Evolutionary conservation across 2,113 vertebrate species (phyloP), one percentile per base, ranked within the genome.

Genomic region (Bubo bubo): DNA sequence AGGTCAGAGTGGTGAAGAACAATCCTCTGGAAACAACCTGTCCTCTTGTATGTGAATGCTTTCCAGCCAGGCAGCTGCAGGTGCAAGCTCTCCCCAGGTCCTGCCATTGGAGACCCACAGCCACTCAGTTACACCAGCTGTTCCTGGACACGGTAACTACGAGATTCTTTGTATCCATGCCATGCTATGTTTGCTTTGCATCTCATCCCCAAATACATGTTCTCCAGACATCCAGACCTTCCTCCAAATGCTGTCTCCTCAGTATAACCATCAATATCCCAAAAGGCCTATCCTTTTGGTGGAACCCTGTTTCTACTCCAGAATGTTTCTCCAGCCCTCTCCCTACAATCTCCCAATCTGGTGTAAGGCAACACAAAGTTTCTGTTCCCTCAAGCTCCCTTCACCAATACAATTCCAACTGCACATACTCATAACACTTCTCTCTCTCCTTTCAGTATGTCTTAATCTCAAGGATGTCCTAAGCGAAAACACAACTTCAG

Each of bases 211-310:
- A 62, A 72, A 75, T 15, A 0, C 0, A 0, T 20, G 8, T 26
- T 70, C 47, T 62, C 4, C 24, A 56, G 50, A 26, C 9, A 52
- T 17, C 14, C 28, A 66, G 24, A 18, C 30, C 30, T 50, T 49
- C 27, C 14, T 75, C 35, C 24, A 74, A 64, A 41, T 1, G 2
- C 14, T 23, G 8, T 13, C 7, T 79, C 14, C 10, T 67, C 23
- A 35, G 9, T 37, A 4, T 32, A 56, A 63, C 9, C 0, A 0
- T 60, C 12, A 17, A 4, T 47, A 55, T 4, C 2, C 5, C 3
- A 9, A n/a, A 84, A 4, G 30, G 12, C 16, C 7, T 62, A 30
- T 14, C 13, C 21, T 60, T 82, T 45, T 32, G 2, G 12, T 66
- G 17, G 22, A 55, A 52, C 8, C 12, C 22, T 66, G 14, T 37